Base-by-base conservation (phyloP, 2,888 invertebrate genomes). In the Torymus tubicola region DNA sequence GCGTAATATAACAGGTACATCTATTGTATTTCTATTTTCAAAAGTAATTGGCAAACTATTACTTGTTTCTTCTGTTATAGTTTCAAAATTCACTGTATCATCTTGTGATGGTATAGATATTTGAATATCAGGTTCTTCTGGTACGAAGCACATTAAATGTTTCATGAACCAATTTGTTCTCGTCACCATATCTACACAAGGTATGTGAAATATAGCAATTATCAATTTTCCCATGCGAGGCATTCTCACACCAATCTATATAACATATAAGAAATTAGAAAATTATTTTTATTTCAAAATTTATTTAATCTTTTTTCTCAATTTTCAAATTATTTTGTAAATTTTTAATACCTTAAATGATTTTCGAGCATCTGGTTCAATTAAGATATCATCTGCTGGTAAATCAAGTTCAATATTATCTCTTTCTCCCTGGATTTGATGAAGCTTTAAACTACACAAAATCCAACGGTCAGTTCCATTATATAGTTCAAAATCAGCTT, bases 381-480 rank as follows among this genome's bases (percentile, higher is more conserved):
- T 85, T 65, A 90, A 84, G 73, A 87, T 85, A 12, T 84, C 82
- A 42, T 88, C 86, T 52, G 84, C 81, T 0, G 89, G 87, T 10
- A 89, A 83, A 16, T 84, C 78, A 14, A 90, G 79, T 53, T 85
- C 82, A 64, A 90, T 85, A 72, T 85, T 87, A 24, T 88, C 84
- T 65, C 84, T 86, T n/a, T 88, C 86, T 3, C 88, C 89, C 83
- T 88, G 88, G 71, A 89, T 84, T 82, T 88, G 86, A 74, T 82
- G 80, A 53, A 89, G 78, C n/a, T 79, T 86, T 52, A 87, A 78
- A 4, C 84, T 83, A 78, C 88, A 89, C 50, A 87, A 84, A 53
- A 90, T 86, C 90, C 90, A 90, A 63, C 87, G 84, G 58, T 87
- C 87, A 55, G 89, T 87, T 61, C 86, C 86, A 71, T 90, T 90